phyloP scores from a whole-genome alignment of 1,140 invertebrate genomes.

The Callitettix versicolor region DNA sequence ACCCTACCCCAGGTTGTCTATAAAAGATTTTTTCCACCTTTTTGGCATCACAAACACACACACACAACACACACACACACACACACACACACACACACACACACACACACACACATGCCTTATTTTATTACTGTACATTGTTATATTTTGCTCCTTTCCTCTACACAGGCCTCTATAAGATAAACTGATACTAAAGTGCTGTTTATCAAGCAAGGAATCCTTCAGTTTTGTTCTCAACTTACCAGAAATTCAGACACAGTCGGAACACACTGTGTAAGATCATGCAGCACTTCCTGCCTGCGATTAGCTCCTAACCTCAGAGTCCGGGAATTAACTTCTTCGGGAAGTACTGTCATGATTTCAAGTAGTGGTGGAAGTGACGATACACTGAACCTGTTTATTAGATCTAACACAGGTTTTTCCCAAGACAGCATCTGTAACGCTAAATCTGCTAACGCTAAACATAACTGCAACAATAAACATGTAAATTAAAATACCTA shows the following conservation, averaged over 20 bases:
- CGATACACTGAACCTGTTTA: conserved; percentile 51
- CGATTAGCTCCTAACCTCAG: conserved; percentile 84
- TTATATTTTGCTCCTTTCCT: too few relatives aligned
- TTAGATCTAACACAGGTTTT: conserved; percentile 73
- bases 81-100: too few relatives aligned
- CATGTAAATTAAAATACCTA: conserved; percentile 4
- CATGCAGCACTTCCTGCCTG: conserved; percentile 66
- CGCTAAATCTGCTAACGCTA: conserved; percentile 85
- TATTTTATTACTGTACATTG: too few relatives aligned
- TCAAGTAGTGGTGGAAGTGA: conserved; percentile 75
- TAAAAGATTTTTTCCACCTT: too few relatives aligned
- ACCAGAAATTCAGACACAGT: conserved; percentile 65
- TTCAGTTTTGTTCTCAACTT: too few relatives aligned
- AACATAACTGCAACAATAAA: conserved; percentile 51
- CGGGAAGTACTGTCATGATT: conserved; percentile 87
- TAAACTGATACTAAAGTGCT: too few relatives aligned
- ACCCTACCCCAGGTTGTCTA: too few relatives aligned
- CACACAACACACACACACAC: too few relatives aligned
- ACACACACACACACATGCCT: too few relatives aligned
- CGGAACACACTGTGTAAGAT: conserved; percentile 55
- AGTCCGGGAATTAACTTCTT: conserved; percentile 80
- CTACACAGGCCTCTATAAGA: too few relatives aligned
- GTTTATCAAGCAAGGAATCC: too few relatives aligned
- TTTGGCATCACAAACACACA: too few relatives aligned
- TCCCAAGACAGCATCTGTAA: conserved; percentile 92